Conservation (phyloP, 1,140 invertebrate genomes). For the Drosophila ohnishii region DNA sequence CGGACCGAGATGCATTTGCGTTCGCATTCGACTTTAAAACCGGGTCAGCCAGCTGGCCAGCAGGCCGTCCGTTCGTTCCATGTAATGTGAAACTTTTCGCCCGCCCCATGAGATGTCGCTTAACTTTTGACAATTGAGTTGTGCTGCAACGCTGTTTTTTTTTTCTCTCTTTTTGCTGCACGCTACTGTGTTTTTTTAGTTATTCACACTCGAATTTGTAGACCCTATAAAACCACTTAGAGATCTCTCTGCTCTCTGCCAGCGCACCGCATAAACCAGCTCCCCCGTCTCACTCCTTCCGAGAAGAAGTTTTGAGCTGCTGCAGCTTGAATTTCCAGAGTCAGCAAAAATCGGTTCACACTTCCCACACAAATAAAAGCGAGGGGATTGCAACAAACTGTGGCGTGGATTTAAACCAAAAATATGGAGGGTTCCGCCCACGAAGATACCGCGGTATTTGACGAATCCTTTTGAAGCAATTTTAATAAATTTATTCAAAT, state of each 20-base stretch:
- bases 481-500: too few species aligned
- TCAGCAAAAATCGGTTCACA: conserved; percentile 66
- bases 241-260: conserved; percentile 4
- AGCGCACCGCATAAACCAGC: conserved; percentile 41
- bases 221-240: conserved; percentile 65
- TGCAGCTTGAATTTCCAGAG: conserved; percentile 63
- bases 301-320: conserved; percentile 49
- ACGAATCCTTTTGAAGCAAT: too few species aligned
- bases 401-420: conserved; percentile 26
- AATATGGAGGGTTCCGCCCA: not conserved
- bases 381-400: conserved; percentile 37
- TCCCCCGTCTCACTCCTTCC: not conserved
- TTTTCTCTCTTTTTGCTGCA: not conserved
- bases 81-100: conserved; percentile 61
- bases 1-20: conserved; percentile 54
- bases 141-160: conserved; percentile 38
- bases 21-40: conserved; percentile 58
- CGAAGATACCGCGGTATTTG: not conserved
- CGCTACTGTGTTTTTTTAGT: conserved; percentile 19
- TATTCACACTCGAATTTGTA: conserved; percentile 57
- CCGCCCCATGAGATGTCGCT: conserved; percentile 36
- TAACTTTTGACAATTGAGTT: conserved; percentile 72
- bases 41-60: conserved; percentile 56
- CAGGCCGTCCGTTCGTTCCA: not conserved
- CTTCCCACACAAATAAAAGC: conserved; percentile 40